Evolutionary conservation across 2,888 invertebrate genomes (phyloP).

Genomic region (Artemia sinica): DNA sequence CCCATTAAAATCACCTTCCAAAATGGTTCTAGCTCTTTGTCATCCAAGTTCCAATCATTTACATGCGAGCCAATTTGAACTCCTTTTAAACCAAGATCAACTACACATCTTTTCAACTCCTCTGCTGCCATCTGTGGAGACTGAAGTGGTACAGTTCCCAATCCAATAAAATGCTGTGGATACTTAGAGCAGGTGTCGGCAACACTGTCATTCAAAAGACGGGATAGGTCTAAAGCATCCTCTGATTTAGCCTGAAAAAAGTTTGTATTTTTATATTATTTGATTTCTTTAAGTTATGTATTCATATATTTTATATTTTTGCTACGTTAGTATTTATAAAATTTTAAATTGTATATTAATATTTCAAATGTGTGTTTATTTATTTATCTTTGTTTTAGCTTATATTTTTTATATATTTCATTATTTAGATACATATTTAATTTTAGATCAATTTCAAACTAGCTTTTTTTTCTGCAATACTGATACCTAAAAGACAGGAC

Average conservation of each 20-base stretch:
- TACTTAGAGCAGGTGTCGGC: constrained; percentile 33
- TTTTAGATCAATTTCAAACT: too few relatives aligned
- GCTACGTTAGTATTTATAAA: too few relatives aligned
- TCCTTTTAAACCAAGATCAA: constrained; percentile 34
- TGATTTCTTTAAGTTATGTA: too few relatives aligned
- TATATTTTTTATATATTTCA: too few relatives aligned
- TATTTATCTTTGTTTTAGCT: background rate
- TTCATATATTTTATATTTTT: background rate
- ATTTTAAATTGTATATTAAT: too few relatives aligned
- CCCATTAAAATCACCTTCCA: constrained; percentile 33
- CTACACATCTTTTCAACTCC: constrained; percentile 36
- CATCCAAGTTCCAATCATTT: constrained; percentile 39
- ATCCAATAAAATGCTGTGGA: constrained; percentile 36
- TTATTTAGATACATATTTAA: too few relatives aligned
- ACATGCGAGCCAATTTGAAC: constrained; percentile 41
- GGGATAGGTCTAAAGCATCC: constrained; percentile 35
- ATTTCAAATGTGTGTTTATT: too few relatives aligned
- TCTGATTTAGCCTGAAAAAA: constrained; percentile 36
- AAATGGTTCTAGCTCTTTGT: constrained; percentile 34
- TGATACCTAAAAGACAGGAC: too few relatives aligned
- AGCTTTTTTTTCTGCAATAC: too few relatives aligned
- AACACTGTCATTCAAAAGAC: constrained; percentile 38
- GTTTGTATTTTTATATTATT: background rate
- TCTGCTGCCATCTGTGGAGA: constrained; percentile 36
- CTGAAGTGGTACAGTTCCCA: constrained; percentile 40